Conservation (phyloP, 2,888 invertebrate genomes). For the Parnassius smintheus region DNA sequence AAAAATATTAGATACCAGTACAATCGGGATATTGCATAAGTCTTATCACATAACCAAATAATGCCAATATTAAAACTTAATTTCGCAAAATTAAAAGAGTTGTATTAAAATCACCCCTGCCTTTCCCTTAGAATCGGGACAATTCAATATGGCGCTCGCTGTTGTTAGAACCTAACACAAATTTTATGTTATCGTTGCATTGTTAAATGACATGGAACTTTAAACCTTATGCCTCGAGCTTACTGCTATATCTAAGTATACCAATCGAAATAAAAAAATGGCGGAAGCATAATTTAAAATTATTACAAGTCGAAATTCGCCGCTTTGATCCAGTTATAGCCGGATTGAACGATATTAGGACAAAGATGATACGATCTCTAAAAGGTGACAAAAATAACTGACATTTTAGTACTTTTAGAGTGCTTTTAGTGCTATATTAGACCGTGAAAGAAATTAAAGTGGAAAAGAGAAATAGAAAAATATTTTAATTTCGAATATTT, state of each 20-base stretch:
- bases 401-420: constrained; percentile 6
- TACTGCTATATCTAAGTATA: constrained; percentile 21
- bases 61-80: constrained; percentile 53
- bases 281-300: constrained; percentile 47
- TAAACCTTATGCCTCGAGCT: constrained; percentile 25
- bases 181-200: constrained; percentile 1
- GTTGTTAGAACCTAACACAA: constrained; percentile 31
- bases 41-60: constrained; percentile 55
- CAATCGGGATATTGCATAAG: constrained; percentile 32
- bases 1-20: too few species aligned
- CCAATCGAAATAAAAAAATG: constrained; percentile 28
- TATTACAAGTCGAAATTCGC: constrained; percentile 55
- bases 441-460: too few species aligned
- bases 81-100: constrained; percentile 65
- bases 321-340: constrained; percentile 55
- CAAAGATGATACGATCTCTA: constrained; percentile 8
- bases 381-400: constrained; percentile 13
- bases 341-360: constrained; percentile 41
- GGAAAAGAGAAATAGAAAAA: too few species aligned
- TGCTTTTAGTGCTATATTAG: constrained; percentile 1
- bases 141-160: constrained; percentile 40
- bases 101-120: constrained; percentile 42
- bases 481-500: too few species aligned
- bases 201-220: constrained; percentile 1
- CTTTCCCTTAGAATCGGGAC: constrained; percentile 33